These are phyloP conservation scores for Ectobius pallidus DNA, from an alignment of 2,888 invertebrate genomes.

Conservation along the genomic window DNA sequence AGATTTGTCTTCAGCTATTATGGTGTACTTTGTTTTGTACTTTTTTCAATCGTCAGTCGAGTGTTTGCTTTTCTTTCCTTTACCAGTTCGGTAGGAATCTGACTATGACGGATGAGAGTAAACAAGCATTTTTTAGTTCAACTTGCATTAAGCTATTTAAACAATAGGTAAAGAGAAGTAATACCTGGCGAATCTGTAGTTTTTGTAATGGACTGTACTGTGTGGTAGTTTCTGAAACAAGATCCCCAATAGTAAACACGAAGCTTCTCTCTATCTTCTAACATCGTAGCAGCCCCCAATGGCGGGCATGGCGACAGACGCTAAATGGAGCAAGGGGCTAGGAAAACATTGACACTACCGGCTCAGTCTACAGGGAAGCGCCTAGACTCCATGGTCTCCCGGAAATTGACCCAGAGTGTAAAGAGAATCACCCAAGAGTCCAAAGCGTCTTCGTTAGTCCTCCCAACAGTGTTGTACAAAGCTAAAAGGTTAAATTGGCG, in stretches of 20 bases:
- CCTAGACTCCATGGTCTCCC: conserved; percentile 11
- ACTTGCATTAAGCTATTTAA: too few relatives aligned
- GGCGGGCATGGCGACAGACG: conserved; percentile 3
- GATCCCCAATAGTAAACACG: conserved; percentile 4
- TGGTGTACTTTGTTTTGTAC: too few relatives aligned
- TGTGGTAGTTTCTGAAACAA: not conserved
- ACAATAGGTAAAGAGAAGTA: too few relatives aligned
- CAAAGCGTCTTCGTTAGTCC: conserved; percentile 12
- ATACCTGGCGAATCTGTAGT: too few relatives aligned
- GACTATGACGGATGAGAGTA: too few relatives aligned
- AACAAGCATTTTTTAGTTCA: too few relatives aligned
- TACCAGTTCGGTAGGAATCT: too few relatives aligned
- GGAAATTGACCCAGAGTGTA: conserved; percentile 29
- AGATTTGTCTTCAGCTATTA: too few relatives aligned
- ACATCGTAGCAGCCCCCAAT: conserved; percentile 7
- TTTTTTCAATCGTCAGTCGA: too few relatives aligned
- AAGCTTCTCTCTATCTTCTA: too few relatives aligned
- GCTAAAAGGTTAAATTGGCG: conserved; percentile 5
- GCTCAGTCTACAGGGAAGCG: not conserved
- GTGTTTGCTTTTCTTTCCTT: too few relatives aligned
- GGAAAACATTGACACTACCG: conserved; percentile 28
- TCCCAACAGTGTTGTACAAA: not conserved
- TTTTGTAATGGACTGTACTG: not conserved
- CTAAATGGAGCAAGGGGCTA: conserved; percentile 32
- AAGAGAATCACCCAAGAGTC: conserved; percentile 15